These are phyloP conservation scores for Pterocles burchelli DNA, from an alignment of 2,113 vertebrate species.

Conservation along the genomic window DNA sequence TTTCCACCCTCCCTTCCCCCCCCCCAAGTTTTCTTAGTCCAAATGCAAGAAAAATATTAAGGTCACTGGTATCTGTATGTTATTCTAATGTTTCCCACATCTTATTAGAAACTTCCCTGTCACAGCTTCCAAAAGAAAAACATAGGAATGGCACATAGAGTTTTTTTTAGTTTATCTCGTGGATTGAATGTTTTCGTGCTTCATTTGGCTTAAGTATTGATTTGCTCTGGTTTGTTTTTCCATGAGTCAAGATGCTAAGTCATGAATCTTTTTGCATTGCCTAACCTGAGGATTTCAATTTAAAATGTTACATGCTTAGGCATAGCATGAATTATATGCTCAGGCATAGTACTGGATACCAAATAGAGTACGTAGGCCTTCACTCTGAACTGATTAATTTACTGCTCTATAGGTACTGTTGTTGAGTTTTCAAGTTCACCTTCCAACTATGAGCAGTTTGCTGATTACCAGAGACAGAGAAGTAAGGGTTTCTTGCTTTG, in stretches of 20 bases:
- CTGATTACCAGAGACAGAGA: not conserved
- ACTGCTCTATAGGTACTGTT: not conserved
- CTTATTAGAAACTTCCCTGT: not conserved
- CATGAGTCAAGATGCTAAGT: not conserved
- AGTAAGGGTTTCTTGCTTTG: not conserved
- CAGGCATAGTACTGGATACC: not conserved
- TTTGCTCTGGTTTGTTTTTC: not conserved
- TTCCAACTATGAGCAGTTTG: not conserved
- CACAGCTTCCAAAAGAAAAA: not conserved
- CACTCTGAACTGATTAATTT: not conserved
- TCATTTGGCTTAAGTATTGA: not conserved
- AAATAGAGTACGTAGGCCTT: not conserved
- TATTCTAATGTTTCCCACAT: not conserved
- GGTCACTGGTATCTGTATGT: not conserved
- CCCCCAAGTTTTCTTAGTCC: not conserved
- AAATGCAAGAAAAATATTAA: not conserved
- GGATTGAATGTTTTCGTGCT: not conserved
- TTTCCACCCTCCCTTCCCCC: rapidly evolving
- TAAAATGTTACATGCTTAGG: not conserved
- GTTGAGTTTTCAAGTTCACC: not conserved
- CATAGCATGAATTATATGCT: not conserved
- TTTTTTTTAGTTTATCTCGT: not conserved
- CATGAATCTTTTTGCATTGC: not conserved
- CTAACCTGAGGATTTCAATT: not conserved
- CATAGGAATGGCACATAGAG: not conserved